Base-by-base conservation (phyloP, 2,797 vertebrate genomes). In the Peromyscus nudipes region DNA sequence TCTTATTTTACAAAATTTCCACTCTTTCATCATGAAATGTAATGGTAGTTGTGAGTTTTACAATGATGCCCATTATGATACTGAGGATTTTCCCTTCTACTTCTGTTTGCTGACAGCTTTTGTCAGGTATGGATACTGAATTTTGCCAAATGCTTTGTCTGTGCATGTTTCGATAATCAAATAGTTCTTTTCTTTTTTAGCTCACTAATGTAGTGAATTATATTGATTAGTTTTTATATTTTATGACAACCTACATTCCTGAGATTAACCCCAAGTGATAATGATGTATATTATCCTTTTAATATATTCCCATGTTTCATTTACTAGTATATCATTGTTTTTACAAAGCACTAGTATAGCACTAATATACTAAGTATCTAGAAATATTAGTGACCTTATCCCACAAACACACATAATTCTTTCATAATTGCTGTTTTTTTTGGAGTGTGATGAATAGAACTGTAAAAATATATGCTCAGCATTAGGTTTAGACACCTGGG, bases 1-100 rank as follows among this genome's bases (percentile, higher is more conserved):
- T 94, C 69, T 93, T 27, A 94, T 82, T 92, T 97, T 79, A 73
- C 75, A 88, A n/a, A 29, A 71, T 43, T 91, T 75, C 88, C 49
- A 67, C n/a, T 77, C 60, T 91, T 89, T 89, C 31, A 79, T 37
- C 16, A 46, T 65, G 49, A 60, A 81, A 57, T 91, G 69, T 49
- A 46, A 17, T 71, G 62, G 71, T 82, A 82, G 34, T 77, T 94
- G 17, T n/a, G 55, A 43, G 16, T 87, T 95, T 92, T 81, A 62
- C 52, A 89, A 16, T 93, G 55, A 94, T 55, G 9, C 3, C 43
- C 1, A 76, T 95, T 95, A 84, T 84, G 64, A 86, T 14, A 25
- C 29, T 85, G 71, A 60, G 17, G 17, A 60, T 60, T 21, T 73
- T 57, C 5, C 25, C 27, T 43, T 57, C n/a, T 31, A 31, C 11